phyloP scores from a whole-genome alignment of 1,140 invertebrate species.

The Amphibalanus amphitrite region DNA sequence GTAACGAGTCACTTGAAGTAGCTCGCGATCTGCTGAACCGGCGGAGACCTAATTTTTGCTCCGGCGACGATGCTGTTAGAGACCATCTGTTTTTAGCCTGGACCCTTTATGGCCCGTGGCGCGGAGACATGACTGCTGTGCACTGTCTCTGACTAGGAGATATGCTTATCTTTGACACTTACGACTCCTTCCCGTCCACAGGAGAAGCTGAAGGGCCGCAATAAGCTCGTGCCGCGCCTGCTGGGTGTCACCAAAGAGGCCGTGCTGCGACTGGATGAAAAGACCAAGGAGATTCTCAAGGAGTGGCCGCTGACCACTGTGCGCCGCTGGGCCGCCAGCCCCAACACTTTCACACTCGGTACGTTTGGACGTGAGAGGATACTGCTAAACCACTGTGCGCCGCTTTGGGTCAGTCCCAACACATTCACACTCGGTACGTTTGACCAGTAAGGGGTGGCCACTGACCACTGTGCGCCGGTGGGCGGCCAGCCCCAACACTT shows the following conservation, averaged over 20 bases:
- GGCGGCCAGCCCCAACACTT: slow-evolving; percentile 98
- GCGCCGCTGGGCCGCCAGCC: slow-evolving; percentile 90
- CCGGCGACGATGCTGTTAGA: no score
- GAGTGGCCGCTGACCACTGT: slow-evolving; percentile 95
- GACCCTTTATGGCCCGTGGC: no score
- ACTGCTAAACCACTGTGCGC: slow-evolving; percentile 31
- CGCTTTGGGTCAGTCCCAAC: slow-evolving; percentile 91
- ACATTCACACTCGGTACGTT: slow-evolving; percentile 73
- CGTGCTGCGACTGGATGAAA: slow-evolving; percentile 88
- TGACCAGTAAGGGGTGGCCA: slow-evolving; percentile 62
- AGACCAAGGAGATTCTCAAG: slow-evolving; percentile 89
- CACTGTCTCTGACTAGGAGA: slow-evolving; percentile 2
- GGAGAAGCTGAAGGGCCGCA: slow-evolving; percentile 87
- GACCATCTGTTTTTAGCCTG: no score
- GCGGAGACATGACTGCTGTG: no score
- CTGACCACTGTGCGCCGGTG: slow-evolving; percentile 89
- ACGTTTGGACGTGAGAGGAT: no score
- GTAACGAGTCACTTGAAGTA: no score
- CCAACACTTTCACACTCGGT: slow-evolving; percentile 89
- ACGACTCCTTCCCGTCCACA: no score
- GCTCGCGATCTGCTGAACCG: no score
- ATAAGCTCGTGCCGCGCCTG: slow-evolving; percentile 88
- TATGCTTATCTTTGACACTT: slow-evolving; percentile 12
- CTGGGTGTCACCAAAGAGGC: slow-evolving; percentile 97
- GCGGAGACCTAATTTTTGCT: no score